Evolutionary conservation across 2,888 invertebrate species (phyloP), one percentile per base, ranked within the genome.

Genomic region (Eulithis testata): DNA sequence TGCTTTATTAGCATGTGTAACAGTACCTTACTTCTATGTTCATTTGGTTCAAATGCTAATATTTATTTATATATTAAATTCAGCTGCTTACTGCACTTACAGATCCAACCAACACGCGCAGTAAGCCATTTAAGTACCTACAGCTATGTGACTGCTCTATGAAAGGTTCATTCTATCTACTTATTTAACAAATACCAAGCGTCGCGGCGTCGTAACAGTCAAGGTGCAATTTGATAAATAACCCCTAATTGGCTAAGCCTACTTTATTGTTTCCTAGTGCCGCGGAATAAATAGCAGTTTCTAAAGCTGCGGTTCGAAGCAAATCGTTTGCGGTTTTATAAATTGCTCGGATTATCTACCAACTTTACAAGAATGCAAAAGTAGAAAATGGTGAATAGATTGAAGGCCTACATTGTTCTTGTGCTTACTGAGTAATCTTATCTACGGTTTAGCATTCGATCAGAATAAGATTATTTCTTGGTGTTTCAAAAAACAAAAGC

Each of bases 201-300:
- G 8, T 8, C 8, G 5, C 1, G 1, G 40, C 21, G 8, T 8
- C 8, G 5, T 9, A 21, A 49, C 21, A 31, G 31, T 21, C 53
- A 47, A 21, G n/a, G 53, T 43, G 65, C 53, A 71, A 73, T 71
- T 59, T 70, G 64, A 65, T 69, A 71, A 69, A 67, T 71, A 69
- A 69, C 36, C 43, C 59, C 31, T 68, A 74, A 74, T 73, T 63
- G 70, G 63, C 55, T 56, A 71, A 72, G 64, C 65, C 65, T 63
- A 40, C 63, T 59, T 65, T 66, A 65, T 52, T 70, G 73, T 72
- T 71, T 71, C 64, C 68, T 61, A 47, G 27, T 47, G 21, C 27
- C n/a, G 12, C 11, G 51, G 43, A 52, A 36, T 36, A n/a, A 11
- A 51, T 14, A 56, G 36, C 57, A 63, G 57, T 43, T 51, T 58